Evolutionary conservation across 2,113 vertebrate genomes (phyloP).

Genomic region (Cyphomyrus discorhynchus): DNA sequence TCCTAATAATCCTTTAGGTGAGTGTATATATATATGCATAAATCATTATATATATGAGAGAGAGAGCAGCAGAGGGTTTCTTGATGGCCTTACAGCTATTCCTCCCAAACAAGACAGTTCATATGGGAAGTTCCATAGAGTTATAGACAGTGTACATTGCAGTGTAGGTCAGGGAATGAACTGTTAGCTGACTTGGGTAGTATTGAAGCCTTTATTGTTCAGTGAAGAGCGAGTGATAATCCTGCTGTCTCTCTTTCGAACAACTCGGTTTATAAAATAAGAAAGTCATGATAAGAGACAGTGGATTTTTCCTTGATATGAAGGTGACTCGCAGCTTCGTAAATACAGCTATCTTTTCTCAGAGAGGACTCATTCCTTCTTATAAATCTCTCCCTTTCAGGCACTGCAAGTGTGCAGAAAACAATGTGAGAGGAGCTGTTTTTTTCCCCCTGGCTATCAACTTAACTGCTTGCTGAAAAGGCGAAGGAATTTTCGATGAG

Average conservation of each 20-base stretch:
- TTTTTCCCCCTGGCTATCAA: neutral
- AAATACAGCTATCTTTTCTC: neutral
- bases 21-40: too few relatives aligned
- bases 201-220: neutral
- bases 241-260: neutral
- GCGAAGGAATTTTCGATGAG: neutral
- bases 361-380: neutral
- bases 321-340: neutral
- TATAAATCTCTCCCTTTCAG: constrained; percentile 6
- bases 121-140: neutral
- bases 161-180: neutral
- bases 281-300: neutral
- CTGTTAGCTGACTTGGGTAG: neutral
- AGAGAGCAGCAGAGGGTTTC: too few relatives aligned
- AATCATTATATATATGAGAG: too few relatives aligned
- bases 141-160: neutral
- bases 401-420: neutral
- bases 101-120: neutral
- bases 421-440: neutral
- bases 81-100: neutral
- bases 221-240: neutral
- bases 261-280: neutral
- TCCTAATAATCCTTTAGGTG: too few relatives aligned
- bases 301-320: constrained; percentile 1
- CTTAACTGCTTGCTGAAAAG: neutral